phyloP scores from a whole-genome alignment of 1,140 invertebrate genomes.

The Chironomus striatipennis region DNA sequence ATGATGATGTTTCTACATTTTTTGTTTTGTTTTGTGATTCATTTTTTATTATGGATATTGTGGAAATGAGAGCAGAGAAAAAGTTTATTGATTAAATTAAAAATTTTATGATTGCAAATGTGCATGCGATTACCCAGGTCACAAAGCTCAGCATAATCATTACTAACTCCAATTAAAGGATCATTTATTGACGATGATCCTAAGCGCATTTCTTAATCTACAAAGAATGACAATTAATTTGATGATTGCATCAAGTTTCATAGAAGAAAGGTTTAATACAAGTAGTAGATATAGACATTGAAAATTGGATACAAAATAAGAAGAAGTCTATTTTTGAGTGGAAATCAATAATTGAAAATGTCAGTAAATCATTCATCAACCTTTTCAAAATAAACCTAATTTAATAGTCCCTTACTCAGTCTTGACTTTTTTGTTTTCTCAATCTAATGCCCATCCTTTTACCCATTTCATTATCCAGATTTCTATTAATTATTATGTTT shows the following conservation, averaged over 20 bases:
- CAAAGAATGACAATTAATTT: background rate
- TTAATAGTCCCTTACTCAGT: background rate
- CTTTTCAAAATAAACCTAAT: background rate
- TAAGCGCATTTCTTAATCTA: slow-evolving; percentile 23
- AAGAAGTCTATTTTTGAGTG: background rate
- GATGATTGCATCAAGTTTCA: background rate
- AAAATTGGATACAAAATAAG: background rate
- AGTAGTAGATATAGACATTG: background rate
- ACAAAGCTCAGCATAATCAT: slow-evolving; percentile 42
- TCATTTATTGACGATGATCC: background rate
- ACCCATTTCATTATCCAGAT: no score
- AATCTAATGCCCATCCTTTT: no score
- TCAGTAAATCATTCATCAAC: background rate
- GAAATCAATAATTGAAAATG: slow-evolving; percentile 1
- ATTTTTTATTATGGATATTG: no score
- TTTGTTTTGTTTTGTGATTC: no score
- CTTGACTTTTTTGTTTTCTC: no score
- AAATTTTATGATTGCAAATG: no score
- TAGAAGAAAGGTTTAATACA: background rate
- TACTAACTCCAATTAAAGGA: slow-evolving; percentile 33
- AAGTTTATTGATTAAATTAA: no score
- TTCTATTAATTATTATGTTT: no score
- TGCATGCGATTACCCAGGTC: slow-evolving; percentile 35
- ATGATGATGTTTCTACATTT: slow-evolving; percentile 24
- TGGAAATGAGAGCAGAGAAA: no score